Percentiles rank a stretch among this genome's conserved stretches.
phyloP scores from a whole-genome alignment of 1,140 invertebrate genomes.

The Coenobita brevimanus region DNA sequence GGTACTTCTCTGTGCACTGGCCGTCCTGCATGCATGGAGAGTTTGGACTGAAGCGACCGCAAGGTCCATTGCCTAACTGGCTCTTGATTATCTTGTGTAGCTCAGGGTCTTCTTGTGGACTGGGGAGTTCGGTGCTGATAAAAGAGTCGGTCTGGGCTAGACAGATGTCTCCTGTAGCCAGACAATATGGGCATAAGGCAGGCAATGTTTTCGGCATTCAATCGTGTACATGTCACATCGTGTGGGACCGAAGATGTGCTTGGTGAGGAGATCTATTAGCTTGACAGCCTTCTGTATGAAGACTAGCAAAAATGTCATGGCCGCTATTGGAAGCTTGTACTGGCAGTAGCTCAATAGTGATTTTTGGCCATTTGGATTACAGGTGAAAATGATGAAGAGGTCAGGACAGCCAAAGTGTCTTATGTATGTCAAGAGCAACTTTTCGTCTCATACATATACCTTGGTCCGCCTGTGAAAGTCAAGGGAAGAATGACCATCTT shows the following conservation, averaged over 20 bases:
- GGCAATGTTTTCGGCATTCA: background rate
- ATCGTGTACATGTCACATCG: background rate
- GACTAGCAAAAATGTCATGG: background rate
- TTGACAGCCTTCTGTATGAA: background rate
- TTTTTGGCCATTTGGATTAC: background rate
- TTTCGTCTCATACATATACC: background rate
- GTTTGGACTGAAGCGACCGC: background rate
- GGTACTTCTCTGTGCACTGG: background rate
- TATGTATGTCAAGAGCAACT: background rate
- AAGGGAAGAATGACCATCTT: too few relatives aligned
- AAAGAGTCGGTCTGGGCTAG: background rate
- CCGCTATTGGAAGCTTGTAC: background rate
- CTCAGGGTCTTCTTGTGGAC: background rate
- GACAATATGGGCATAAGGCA: background rate
- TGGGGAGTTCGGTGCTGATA: background rate
- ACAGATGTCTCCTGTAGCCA: constrained; percentile 3
- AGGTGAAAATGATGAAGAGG: constrained; percentile 7
- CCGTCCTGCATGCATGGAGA: background rate
- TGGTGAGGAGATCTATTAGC: background rate
- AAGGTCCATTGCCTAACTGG: background rate
- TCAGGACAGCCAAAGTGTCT: background rate
- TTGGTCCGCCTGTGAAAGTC: too few relatives aligned
- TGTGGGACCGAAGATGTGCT: background rate
- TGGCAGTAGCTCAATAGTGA: background rate
- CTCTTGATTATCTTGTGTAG: background rate